These are phyloP conservation scores for Spialia ferax DNA, from an alignment of 2,888 invertebrate genomes.

Conservation along the genomic window DNA sequence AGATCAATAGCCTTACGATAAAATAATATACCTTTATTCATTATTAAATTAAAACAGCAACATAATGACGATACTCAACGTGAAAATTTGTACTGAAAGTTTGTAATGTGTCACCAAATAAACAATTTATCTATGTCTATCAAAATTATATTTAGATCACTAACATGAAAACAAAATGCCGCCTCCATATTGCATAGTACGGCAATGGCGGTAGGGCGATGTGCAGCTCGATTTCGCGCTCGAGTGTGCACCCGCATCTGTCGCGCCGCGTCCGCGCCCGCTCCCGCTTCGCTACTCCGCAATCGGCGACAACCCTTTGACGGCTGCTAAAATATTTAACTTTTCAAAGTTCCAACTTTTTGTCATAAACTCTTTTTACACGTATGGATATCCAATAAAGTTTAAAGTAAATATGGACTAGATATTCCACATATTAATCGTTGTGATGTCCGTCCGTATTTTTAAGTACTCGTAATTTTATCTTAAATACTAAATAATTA, in stretches of 20 bases:
- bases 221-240: constrained; percentile 68
- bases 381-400: neutral
- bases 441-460: too few relatives aligned
- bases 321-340: constrained; percentile 28
- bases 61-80: too few relatives aligned
- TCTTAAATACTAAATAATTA: too few relatives aligned
- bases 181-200: constrained; percentile 45
- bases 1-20: too few relatives aligned
- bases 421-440: neutral
- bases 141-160: neutral
- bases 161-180: constrained; percentile 43
- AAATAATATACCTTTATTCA: too few relatives aligned
- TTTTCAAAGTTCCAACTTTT: constrained; percentile 8
- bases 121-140: too few relatives aligned
- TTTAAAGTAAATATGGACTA: neutral
- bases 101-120: too few relatives aligned
- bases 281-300: constrained; percentile 52
- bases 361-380: neutral
- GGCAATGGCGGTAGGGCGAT: constrained; percentile 44
- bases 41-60: too few relatives aligned
- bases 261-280: constrained; percentile 52
- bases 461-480: too few relatives aligned
- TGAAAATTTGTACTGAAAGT: too few relatives aligned
- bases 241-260: constrained; percentile 71
- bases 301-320: constrained; percentile 49